Base-by-base conservation (phyloP, 2,113 vertebrate genomes). In the Nothobranchius kuhntae region DNA sequence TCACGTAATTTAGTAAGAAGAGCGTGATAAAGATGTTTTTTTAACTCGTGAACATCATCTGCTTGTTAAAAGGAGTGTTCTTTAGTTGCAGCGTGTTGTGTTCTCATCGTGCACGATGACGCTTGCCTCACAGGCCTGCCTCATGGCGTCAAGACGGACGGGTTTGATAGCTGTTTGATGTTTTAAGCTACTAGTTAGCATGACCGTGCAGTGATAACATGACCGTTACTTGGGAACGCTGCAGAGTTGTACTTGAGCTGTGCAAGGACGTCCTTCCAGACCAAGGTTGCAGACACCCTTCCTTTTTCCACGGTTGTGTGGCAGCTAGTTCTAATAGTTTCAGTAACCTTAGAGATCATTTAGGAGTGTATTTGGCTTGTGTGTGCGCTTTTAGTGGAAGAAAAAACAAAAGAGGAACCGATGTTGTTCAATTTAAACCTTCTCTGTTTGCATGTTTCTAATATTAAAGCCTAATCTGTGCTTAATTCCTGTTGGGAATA, bases 101-200 rank as follows among this genome's bases (percentile, higher is more conserved):
- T 65, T 78, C 53, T 85, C 53, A 80, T 61, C 61, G 53, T 65
- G 42, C 8, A 9, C 3, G 77, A 67, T 86, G 56, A 14, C 86
- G 67, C 90, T 68, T 62, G 70, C 74, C 85, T 88, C 83, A 63
- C 89, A 92, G 87, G 83, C 78, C 84, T 79, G 75, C 69, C 73
- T 68, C 66, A 73, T 75, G 69, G 68, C 82, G 69, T 72, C 86
- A 56, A 30, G 59, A 66, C 60, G 42, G 64, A 83, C 80, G 91
- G 90, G 89, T 87, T 92, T 86, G 89, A 69, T 71, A 56, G 71
- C 26, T 9, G 50, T 77, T 65, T 57, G 65, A 74, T 7, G 54
- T 45, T 14, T 65, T 63, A 30, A 62, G 61, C 71, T 73, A 54
- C 53, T 79, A 66, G 72, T 52, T 40, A 1, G 53, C 15, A 14